Evolutionary conservation across 2,113 vertebrate species (phyloP), one percentile per base, ranked within the genome.

Genomic region (Psophia crepitans): DNA sequence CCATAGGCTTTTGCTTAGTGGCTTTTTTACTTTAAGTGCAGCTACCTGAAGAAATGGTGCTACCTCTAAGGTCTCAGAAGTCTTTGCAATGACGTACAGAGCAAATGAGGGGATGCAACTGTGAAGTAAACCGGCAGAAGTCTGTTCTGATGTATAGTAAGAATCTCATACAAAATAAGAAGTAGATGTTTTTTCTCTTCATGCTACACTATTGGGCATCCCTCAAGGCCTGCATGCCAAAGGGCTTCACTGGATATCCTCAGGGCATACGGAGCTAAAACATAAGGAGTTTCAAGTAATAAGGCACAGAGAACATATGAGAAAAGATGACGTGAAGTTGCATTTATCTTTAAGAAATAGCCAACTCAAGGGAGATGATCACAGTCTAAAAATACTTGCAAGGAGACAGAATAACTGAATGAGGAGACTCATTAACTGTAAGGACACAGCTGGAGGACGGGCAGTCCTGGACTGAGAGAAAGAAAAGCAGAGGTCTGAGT

Each of bases 331-430:
- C 0, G 6, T 90, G 87, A 93, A 88, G 73, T 9, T 61, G 54
- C 84, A 93, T 94, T 96, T 94, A 88, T 96, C 95, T 87, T 87
- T 83, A 94, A 90, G 89, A 86, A 96, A 94, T n/a, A 88, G 60
- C 80, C 79, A 92, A 17, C 84, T 84, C 60, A 87, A 87, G 85
- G 69, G 85, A 93, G 28, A 86, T 58, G 69, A 91, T 91, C 82
- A 76, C 18, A 53, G 65, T 87, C 92, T 96, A 97, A 96, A 97
- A 96, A 97, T 97, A 97, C 75, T 66, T 87, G 80, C 79, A 95
- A 91, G 68, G 46, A 92, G 86, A 81, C 92, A 91, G 84, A 90
- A 81, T 56, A 87, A 92, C 94, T 94, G 79, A 95, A 93, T 89
- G 84, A 92, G 79, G 65, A 91, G 73, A 84, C 86, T 96, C 82